phyloP scores from a whole-genome alignment of 1,140 invertebrate species.

The Camponotus vicinus region DNA sequence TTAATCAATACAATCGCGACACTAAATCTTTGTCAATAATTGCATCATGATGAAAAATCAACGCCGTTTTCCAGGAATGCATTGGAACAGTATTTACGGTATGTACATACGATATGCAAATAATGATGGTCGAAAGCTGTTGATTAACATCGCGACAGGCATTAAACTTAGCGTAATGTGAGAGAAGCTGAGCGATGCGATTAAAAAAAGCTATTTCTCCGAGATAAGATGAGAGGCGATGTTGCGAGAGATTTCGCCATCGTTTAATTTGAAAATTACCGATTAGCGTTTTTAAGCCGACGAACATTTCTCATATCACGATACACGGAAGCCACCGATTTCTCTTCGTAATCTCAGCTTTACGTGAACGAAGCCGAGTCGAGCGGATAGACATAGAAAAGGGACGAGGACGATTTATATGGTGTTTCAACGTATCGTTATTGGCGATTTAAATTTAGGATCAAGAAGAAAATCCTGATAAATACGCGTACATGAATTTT shows the following conservation, averaged over 20 bases:
- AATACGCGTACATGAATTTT: too few relatives aligned
- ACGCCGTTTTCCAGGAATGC: slow-evolving; percentile 14
- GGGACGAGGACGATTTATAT: slow-evolving; percentile 62
- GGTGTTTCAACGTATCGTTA: slow-evolving; percentile 19
- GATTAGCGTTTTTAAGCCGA: slow-evolving; percentile 30
- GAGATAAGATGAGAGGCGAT: neutral
- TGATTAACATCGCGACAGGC: slow-evolving; percentile 41
- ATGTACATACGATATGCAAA: slow-evolving; percentile 54
- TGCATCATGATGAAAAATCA: slow-evolving; percentile 6
- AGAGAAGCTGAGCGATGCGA: slow-evolving; percentile 22
- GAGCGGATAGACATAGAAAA: slow-evolving; percentile 33
- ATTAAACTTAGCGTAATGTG: slow-evolving; percentile 32
- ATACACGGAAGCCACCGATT: slow-evolving; percentile 45
- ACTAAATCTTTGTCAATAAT: slow-evolving; percentile 37
- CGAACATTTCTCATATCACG: slow-evolving; percentile 33
- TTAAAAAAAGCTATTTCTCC: slow-evolving; percentile 10
- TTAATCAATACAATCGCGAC: slow-evolving; percentile 34
- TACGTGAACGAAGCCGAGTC: slow-evolving; percentile 20
- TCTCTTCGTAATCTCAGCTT: slow-evolving; percentile 63
- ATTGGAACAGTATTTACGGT: neutral
- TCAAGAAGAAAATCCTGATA: slow-evolving; percentile 55
- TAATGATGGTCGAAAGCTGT: slow-evolving; percentile 13
- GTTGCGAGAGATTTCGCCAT: slow-evolving; percentile 39
- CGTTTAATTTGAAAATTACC: slow-evolving; percentile 30
- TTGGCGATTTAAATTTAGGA: slow-evolving; percentile 64